These are phyloP conservation scores for Metopia argyrocephala DNA, from an alignment of 2,888 invertebrate genomes.

Conservation along the genomic window DNA sequence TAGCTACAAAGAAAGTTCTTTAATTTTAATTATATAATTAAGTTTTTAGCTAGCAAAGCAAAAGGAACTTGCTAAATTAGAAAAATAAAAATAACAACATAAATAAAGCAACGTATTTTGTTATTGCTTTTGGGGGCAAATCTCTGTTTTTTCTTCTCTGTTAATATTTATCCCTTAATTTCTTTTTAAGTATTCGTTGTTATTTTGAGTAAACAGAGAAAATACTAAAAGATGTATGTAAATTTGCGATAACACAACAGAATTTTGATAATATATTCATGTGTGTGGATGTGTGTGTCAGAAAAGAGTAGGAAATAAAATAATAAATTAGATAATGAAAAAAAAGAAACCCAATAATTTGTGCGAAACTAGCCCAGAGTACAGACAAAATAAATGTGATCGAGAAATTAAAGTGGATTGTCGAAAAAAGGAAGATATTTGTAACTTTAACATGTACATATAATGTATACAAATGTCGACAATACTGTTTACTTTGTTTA, in stretches of 20 bases:
- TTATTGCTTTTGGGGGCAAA: constrained; percentile 37
- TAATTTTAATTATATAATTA: constrained; percentile 54
- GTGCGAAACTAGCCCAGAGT: constrained; percentile 15
- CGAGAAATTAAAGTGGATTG: not conserved
- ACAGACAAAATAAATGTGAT: constrained; percentile 1
- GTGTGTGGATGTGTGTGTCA: not conserved
- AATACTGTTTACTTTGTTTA: not conserved
- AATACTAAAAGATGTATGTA: not conserved
- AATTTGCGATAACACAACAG: constrained; percentile 26
- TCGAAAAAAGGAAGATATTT: not conserved
- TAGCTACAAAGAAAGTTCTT: not conserved
- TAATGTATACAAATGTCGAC: not conserved
- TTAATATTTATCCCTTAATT: not conserved
- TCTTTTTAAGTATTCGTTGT: not conserved
- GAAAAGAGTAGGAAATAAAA: not conserved
- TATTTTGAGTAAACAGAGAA: constrained; percentile 8
- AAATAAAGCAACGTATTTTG: not conserved
- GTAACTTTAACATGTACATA: constrained; percentile 20
- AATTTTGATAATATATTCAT: not conserved
- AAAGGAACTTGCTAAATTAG: constrained; percentile 4
- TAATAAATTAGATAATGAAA: not conserved
- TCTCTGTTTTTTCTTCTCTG: constrained; percentile 15
- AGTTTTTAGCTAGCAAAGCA: not conserved
- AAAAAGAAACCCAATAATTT: not conserved
- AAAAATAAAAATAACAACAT: constrained; percentile 24